Evolutionary conservation across 2,888 invertebrate species (phyloP).

Genomic region (Epiblema foenella): DNA sequence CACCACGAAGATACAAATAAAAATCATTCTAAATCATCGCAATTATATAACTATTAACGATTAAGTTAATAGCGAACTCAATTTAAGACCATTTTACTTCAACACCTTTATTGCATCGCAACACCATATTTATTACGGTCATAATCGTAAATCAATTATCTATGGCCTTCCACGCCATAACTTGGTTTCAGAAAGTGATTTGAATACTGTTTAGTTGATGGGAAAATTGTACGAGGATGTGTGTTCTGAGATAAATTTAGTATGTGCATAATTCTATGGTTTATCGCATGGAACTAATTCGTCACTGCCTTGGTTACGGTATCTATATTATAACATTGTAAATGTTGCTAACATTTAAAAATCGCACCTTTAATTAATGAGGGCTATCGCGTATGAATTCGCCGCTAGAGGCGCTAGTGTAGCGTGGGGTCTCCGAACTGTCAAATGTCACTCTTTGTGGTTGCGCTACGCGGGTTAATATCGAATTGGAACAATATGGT

Average conservation of each 20-base stretch:
- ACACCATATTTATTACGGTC: slow-evolving; percentile 31
- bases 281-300: slow-evolving; percentile 33
- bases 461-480: too few species aligned
- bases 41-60: slow-evolving; percentile 33
- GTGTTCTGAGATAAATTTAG: slow-evolving; percentile 27
- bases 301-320: background rate
- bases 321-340: background rate
- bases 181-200: slow-evolving; percentile 34
- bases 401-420: too few species aligned
- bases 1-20: background rate
- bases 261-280: slow-evolving; percentile 38
- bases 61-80: slow-evolving; percentile 20
- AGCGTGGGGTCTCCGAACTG: too few species aligned
- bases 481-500: too few species aligned
- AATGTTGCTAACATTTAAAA: background rate
- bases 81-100: slow-evolving; percentile 6
- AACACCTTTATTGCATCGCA: slow-evolving; percentile 20
- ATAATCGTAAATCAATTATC: slow-evolving; percentile 45
- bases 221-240: slow-evolving; percentile 41
- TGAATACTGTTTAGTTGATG: slow-evolving; percentile 43
- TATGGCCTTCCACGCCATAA: slow-evolving; percentile 40
- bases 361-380: background rate
- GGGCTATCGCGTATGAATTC: too few species aligned
- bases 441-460: too few species aligned
- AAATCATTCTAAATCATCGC: slow-evolving; percentile 16